Evolutionary conservation across 2,797 vertebrate species (phyloP).

Genomic region (Pteronotus mesoamericanus): DNA sequence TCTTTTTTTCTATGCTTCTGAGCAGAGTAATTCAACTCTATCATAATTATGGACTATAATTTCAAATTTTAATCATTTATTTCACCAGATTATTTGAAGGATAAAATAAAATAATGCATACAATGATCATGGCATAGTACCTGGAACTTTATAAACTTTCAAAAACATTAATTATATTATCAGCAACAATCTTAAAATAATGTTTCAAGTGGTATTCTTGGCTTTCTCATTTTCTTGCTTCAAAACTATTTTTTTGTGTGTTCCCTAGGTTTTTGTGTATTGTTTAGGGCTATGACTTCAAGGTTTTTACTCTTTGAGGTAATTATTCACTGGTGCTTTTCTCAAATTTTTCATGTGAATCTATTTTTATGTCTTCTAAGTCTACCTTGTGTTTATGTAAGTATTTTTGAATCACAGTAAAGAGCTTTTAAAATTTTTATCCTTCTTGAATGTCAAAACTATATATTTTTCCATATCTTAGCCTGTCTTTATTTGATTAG

Average conservation of each 20-base stretch:
- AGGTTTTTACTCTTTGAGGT: background rate
- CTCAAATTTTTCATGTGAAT: background rate
- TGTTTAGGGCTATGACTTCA: background rate
- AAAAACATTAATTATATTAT: background rate
- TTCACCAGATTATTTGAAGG: background rate
- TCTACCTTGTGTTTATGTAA: background rate
- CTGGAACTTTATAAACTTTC: background rate
- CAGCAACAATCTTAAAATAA: background rate
- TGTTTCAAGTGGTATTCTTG: background rate
- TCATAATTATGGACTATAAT: background rate
- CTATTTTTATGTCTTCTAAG: background rate
- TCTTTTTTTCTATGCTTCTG: background rate
- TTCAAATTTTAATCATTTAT: background rate
- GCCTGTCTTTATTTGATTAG: background rate
- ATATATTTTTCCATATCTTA: background rate
- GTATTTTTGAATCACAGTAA: background rate
- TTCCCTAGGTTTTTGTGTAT: background rate
- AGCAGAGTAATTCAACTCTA: background rate
- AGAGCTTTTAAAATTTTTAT: background rate
- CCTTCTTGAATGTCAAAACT: background rate
- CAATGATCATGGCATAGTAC: background rate
- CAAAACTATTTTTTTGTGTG: background rate
- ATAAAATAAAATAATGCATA: background rate
- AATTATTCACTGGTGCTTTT: background rate
- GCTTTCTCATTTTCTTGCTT: background rate